Base-by-base conservation (phyloP, 2,797 vertebrate genomes). In the Mus minutoides region DNA sequence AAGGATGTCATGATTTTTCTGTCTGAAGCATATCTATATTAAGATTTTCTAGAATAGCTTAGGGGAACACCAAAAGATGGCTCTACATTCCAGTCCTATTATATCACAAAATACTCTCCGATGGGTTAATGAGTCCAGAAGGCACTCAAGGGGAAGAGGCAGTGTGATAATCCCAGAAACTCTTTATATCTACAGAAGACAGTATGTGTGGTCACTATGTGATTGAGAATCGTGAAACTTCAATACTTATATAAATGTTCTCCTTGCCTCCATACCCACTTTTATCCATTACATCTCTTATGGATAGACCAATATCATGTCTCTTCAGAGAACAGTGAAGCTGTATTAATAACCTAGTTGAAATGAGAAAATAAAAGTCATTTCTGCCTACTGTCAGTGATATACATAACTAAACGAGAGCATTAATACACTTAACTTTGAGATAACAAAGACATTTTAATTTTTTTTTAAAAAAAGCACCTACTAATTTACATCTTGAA, bases 351-450 rank as follows among this genome's bases (percentile, higher is more conserved):
- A 87, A 91, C 2, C 26, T 31, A 56, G 37, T 78, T 67, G 54
- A 88, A 82, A 78, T 90, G 31, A 91, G 96, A 92, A 58, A 37
- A 11, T 58, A 64, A n/a, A 92, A 78, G 37, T 16, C 11, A 84
- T 82, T 85, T n/a, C 31, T 85, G 3, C 26, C 40, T 92, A 76
- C 62, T 67, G 11, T 21, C 40, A 88, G 29, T 87, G 24, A n/a
- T 49, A 56, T 7, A 56, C 64, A 85, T 87, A 80, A 2, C 5
- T 69, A 75, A 90, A 89, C 94, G 10, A 56, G 54, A 84, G 71
- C 82, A 94, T 85, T 95, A 77, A 85, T 91, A 94, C 67, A 6
- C 60, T 89, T 94, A 96, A 96, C 10, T 80, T 92, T 88, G 62
- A 77, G 21, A 21, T 88, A 82, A 64, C n/a, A 87, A 92, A 79